phyloP scores from a whole-genome alignment of 2,797 vertebrate genomes.

The Hoplostethus atlanticus region DNA sequence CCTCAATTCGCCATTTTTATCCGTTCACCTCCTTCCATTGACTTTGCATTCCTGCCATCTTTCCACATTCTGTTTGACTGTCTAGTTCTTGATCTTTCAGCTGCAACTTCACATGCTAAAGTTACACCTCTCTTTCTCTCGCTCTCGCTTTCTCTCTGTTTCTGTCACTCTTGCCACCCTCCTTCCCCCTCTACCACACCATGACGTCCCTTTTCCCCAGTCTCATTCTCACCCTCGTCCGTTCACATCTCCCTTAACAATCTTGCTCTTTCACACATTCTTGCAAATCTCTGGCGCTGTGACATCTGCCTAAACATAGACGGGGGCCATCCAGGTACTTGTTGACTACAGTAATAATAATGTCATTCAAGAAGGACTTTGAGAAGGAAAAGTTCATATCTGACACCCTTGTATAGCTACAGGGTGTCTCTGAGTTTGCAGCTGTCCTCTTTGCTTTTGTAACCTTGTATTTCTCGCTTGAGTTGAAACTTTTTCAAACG shows the following conservation, averaged over 20 bases:
- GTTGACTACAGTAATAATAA: no score
- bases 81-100: not conserved
- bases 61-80: not conserved
- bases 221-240: conserved; percentile 64
- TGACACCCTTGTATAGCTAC: no score
- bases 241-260: conserved; percentile 45
- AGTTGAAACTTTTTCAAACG: not conserved
- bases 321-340: not conserved
- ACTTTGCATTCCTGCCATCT: conserved; percentile 16
- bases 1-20: no score
- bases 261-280: conserved; percentile 61
- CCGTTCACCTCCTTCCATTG: not conserved
- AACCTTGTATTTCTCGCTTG: conserved; percentile 2
- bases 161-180: not conserved
- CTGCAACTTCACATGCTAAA: not conserved
- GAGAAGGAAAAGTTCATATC: no score
- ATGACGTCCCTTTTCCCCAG: conserved; percentile 42
- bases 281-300: conserved; percentile 3
- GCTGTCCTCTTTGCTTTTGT: conserved; percentile 2
- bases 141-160: conserved; percentile 3
- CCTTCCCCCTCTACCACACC: conserved; percentile 13
- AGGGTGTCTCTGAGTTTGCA: no score
- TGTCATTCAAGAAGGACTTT: no score
- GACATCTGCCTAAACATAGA: not conserved
- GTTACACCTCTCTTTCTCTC: not conserved